A percentile compares a stretch with the other conserved stretches of the same genome.
phyloP scores from a whole-genome alignment of 2,113 vertebrate species.

The Clarias macrocephalus region DNA sequence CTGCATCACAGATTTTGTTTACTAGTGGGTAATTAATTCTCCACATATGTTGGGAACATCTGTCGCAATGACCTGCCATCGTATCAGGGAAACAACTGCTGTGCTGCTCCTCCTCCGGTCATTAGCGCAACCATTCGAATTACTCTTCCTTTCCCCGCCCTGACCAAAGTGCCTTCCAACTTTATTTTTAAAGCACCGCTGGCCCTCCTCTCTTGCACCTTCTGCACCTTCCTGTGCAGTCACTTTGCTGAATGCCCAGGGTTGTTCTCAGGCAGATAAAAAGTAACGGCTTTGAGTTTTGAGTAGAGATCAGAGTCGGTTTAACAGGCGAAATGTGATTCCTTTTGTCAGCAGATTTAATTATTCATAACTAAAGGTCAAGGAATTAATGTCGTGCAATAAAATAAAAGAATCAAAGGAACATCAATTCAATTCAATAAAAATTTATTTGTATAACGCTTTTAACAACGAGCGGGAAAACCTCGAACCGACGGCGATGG shows the following conservation, averaged over 20 bases:
- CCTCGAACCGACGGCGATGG: no score
- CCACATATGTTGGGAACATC: constrained; percentile 99
- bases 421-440: neutral
- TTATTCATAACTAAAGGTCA: neutral
- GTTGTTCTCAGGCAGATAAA: constrained; percentile 1
- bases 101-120: constrained; percentile 84
- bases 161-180: constrained; percentile 58
- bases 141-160: constrained; percentile 69
- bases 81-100: constrained; percentile 92
- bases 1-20: constrained; percentile 97
- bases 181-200: constrained; percentile 49
- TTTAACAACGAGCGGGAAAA: no score
- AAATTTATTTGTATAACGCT: no score
- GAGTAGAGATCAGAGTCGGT: neutral
- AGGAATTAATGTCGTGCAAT: neutral
- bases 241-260: neutral
- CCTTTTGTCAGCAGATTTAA: neutral
- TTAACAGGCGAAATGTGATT: neutral
- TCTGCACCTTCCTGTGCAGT: neutral
- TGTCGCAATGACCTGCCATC: constrained; percentile 96
- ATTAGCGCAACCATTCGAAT: constrained; percentile 84
- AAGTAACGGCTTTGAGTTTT: neutral
- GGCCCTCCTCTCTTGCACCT: constrained; percentile 26
- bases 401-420: neutral
- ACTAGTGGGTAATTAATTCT: constrained; percentile 99